A percentile compares a stretch with the other conserved stretches of the same genome.
phyloP scores from a whole-genome alignment of 2,113 vertebrate genomes.

The Arizona elegans region DNA sequence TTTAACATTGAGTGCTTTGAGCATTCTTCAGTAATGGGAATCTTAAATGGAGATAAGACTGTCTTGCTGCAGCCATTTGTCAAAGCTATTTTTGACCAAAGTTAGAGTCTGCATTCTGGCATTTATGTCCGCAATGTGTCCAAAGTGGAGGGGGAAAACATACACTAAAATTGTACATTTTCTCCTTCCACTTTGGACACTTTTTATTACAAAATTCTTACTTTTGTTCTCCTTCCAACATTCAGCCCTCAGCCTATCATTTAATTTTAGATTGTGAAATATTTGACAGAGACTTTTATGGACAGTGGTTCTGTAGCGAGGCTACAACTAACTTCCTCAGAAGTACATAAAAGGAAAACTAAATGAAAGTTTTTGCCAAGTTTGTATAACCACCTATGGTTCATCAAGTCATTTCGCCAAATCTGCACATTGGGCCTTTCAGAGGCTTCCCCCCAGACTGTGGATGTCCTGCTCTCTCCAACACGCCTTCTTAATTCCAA shows the following conservation, averaged over 20 bases:
- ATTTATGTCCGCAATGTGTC: background rate
- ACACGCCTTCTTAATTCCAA: background rate
- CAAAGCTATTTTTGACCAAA: slow-evolving; percentile 1
- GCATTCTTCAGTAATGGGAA: background rate
- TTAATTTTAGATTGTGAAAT: background rate
- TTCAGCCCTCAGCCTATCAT: background rate
- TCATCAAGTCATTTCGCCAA: background rate
- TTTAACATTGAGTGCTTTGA: background rate
- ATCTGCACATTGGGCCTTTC: background rate
- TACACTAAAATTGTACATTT: background rate
- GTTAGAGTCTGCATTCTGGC: background rate
- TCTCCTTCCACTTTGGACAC: background rate
- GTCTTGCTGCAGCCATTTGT: background rate
- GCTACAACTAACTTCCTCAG: background rate
- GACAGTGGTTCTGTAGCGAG: background rate
- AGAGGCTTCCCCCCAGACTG: background rate
- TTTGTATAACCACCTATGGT: background rate
- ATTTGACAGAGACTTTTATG: background rate
- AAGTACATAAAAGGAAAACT: background rate
- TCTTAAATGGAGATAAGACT: background rate
- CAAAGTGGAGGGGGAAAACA: too few relatives aligned
- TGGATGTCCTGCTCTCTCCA: background rate
- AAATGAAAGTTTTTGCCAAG: background rate
- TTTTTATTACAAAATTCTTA: background rate
- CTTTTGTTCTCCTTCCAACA: background rate